Base-by-base conservation (phyloP, 2,888 invertebrate species). In the Asteroscopus sphinx region DNA sequence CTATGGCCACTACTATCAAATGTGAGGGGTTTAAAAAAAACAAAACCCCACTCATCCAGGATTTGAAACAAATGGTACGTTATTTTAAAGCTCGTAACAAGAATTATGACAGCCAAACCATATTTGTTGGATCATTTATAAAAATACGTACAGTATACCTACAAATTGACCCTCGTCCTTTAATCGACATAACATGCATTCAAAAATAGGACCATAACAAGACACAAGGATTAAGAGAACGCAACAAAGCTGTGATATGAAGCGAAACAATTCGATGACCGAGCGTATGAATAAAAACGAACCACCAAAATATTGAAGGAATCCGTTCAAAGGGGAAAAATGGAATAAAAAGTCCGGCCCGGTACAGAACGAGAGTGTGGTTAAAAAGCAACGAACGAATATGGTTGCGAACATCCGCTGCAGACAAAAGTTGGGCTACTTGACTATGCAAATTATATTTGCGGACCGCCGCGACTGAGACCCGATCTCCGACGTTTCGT, bases 361-460 rank as follows among this genome's bases (percentile, higher is more conserved):
- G 86, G 91, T 90, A 90, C 91, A 90, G 87, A 90, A 88, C 86
- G 89, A 90, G 89, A 89, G 93, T 91, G 91, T 89, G 92, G 91
- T 90, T 92, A 90, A 91, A 93, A 93, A 94, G 92, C 91, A 90
- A 92, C 91, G 87, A 89, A 89, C 92, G 94, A 91, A 92, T 93
- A 93, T 92, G 94, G 91, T 90, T 89, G 88, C 90, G 89, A 93
- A 91, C 91, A 91, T 91, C 92, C 91, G 92, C 81, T 87, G 89
- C 93, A 93, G 91, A 93, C 94, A 92, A 93, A 93, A 91, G 92
- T 94, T 90, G 79, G 90, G 87, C 92, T 93, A 94, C 92, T 94
- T 94, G 94, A 84, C 92, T 94, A 94, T 94, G 94, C 94, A 94
- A 94, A 94, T 94, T 94, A 94, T 94, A 94, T 94, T 94, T 94